Evolutionary conservation across 2,888 invertebrate species (phyloP).

Genomic region (Thalpophila matura): DNA sequence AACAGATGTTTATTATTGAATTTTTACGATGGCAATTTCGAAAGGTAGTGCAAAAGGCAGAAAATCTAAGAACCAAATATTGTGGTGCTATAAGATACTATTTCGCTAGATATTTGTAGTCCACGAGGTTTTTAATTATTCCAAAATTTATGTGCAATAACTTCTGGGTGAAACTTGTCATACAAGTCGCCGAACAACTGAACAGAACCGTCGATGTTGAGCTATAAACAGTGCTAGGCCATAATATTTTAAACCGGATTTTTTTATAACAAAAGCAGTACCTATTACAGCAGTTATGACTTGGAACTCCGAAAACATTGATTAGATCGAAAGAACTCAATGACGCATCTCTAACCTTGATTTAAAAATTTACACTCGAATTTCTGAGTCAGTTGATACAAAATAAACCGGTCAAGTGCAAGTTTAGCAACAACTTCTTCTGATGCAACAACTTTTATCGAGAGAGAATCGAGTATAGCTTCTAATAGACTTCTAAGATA

Average conservation of each 20-base stretch:
- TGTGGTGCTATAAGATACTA: not conserved
- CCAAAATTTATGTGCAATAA: not conserved
- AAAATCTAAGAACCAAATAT: not conserved
- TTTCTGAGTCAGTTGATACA: slow-evolving; percentile 26
- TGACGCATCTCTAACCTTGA: not conserved
- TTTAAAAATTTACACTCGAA: slow-evolving; percentile 3
- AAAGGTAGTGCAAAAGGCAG: not conserved
- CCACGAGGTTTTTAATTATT: not conserved
- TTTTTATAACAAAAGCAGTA: slow-evolving; percentile 5
- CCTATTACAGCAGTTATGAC: not conserved
- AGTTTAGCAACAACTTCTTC: slow-evolving; percentile 6
- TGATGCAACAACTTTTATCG: not conserved
- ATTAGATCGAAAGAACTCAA: not conserved
- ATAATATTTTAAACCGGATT: slow-evolving; percentile 15
- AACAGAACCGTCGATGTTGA: not conserved
- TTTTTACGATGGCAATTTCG: not conserved
- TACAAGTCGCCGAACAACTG: slow-evolving; percentile 13
- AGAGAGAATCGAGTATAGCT: not conserved
- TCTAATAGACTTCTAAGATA: not conserved
- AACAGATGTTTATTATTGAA: not conserved
- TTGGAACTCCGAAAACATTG: not conserved
- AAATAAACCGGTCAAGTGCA: slow-evolving; percentile 4
- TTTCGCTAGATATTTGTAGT: not conserved
- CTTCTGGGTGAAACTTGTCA: slow-evolving; percentile 2
- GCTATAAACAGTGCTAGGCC: slow-evolving; percentile 24